These are phyloP conservation scores for Neelides sp. DNA, from an alignment of 1,140 invertebrate genomes.

Conservation along the genomic window DNA sequence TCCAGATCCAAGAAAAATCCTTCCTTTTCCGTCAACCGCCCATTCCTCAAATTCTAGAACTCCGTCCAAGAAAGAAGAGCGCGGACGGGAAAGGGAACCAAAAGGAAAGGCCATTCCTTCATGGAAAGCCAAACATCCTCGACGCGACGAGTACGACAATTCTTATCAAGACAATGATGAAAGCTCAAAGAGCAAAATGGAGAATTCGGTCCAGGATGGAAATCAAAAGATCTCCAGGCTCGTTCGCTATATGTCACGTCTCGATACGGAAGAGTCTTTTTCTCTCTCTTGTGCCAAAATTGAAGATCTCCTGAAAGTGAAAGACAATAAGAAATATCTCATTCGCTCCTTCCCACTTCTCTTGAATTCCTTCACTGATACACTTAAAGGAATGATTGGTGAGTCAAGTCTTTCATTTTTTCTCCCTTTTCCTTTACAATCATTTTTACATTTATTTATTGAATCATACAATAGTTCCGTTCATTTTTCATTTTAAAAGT, in stretches of 20 bases:
- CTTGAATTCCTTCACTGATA: slow-evolving; percentile 5
- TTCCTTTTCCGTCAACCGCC: too few species aligned
- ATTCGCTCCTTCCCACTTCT: slow-evolving; percentile 15
- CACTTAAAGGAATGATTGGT: slow-evolving; percentile 20
- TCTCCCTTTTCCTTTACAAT: not conserved
- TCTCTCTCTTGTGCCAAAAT: slow-evolving; percentile 19
- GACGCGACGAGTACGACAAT: not conserved
- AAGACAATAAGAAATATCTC: slow-evolving; percentile 23
- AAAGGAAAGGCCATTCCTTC: too few species aligned
- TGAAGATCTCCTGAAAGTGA: slow-evolving; percentile 12
- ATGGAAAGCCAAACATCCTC: not conserved
- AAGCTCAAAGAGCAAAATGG: not conserved
- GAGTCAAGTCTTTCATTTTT: slow-evolving; percentile 1
- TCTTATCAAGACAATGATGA: not conserved
- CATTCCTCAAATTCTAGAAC: too few species aligned
- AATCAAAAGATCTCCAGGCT: slow-evolving; percentile 12
- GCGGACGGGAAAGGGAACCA: too few species aligned
- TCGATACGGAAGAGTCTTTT: slow-evolving; percentile 22
- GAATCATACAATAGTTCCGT: slow-evolving; percentile 1
- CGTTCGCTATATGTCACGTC: slow-evolving; percentile 8
- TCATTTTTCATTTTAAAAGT: not conserved
- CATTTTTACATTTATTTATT: not conserved
- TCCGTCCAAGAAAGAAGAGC: too few species aligned
- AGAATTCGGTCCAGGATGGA: too few species aligned
- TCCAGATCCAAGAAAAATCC: too few species aligned